A percentile compares a stretch with the other conserved stretches of the same genome.
These are phyloP conservation scores for Drosophila yakuba DNA, from an alignment of 1,140 invertebrate genomes.

Conservation along the genomic window DNA sequence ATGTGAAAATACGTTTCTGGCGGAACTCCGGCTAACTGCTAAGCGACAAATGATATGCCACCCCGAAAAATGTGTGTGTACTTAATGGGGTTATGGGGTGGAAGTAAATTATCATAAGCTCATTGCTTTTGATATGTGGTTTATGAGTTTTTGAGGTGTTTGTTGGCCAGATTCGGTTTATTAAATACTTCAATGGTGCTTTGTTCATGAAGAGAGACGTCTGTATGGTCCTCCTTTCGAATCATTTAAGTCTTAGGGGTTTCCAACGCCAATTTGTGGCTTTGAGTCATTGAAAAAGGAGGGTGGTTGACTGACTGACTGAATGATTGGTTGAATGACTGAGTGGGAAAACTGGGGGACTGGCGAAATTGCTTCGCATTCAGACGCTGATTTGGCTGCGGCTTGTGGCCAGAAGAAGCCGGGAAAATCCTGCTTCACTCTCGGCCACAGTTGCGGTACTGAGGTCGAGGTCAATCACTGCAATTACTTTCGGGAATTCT, in stretches of 20 bases:
- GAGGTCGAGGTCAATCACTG: conserved; percentile 75
- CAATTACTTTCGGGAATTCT: conserved; percentile 65
- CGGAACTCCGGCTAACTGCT: conserved; percentile 3
- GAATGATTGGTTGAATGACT: conserved; percentile 15
- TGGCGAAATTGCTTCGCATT: conserved; percentile 31
- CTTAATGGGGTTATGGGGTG: conserved; percentile 22
- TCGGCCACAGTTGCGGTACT: conserved; percentile 61
- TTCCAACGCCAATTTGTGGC: conserved; percentile 46
- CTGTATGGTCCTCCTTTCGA: conserved; percentile 21
- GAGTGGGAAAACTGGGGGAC: conserved; percentile 4
- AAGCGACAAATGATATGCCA: conserved; percentile 39
- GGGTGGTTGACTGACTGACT: conserved; percentile 4
- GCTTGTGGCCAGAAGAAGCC: conserved; percentile 31
- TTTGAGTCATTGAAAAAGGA: conserved; percentile 32
- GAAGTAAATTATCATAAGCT: conserved; percentile 41
- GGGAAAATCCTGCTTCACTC: conserved; percentile 7
- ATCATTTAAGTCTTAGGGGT: conserved; percentile 57
- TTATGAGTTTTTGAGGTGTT: conserved; percentile 28
- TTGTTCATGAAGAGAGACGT: conserved; percentile 1
- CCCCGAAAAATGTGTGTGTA: conserved; percentile 9
- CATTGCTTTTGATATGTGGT: conserved; percentile 31
- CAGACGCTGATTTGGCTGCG: conserved; percentile 69
- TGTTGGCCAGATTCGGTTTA: conserved; percentile 12
- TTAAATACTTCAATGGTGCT: conserved; percentile 13
- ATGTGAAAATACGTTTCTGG: conserved; percentile 15